A percentile compares a stretch with the other conserved stretches of the same genome.
phyloP scores from a whole-genome alignment of 2,797 vertebrate species.

The Hyperoplus lanceolatus region DNA sequence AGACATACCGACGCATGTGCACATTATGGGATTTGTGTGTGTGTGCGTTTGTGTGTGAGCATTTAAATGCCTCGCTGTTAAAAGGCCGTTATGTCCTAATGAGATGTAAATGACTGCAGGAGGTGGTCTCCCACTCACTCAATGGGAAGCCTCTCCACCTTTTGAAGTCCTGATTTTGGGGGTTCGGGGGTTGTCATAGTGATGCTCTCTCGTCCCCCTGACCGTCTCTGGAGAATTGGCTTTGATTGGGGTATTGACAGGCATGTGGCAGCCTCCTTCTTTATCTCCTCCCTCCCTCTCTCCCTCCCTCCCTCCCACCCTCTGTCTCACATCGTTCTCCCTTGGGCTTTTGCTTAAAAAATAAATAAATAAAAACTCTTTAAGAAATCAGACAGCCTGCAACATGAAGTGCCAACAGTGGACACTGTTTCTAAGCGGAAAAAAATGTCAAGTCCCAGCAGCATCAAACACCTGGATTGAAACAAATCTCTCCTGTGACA shows the following conservation, averaged over 20 bases:
- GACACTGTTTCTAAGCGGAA: slow-evolving; percentile 15
- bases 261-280: slow-evolving; percentile 69
- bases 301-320: background rate
- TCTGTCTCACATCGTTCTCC: slow-evolving; percentile 30
- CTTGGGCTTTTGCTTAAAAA: slow-evolving; percentile 45
- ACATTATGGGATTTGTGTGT: slow-evolving; percentile 19
- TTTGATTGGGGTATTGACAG: slow-evolving; percentile 79
- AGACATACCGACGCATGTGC: slow-evolving; percentile 22
- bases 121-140: slow-evolving; percentile 72
- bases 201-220: slow-evolving; percentile 65
- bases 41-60: slow-evolving; percentile 9
- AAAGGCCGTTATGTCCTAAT: slow-evolving; percentile 70
- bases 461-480: slow-evolving; percentile 39
- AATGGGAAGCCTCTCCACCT: slow-evolving; percentile 67
- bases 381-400: slow-evolving; percentile 42
- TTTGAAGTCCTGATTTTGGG: slow-evolving; percentile 75
- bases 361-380: background rate
- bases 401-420: slow-evolving; percentile 13
- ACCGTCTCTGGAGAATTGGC: slow-evolving; percentile 66
- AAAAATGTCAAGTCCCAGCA: slow-evolving; percentile 24
- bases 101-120: slow-evolving; percentile 81
- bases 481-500: slow-evolving; percentile 32
- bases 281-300: slow-evolving; percentile 18
- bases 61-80: slow-evolving; percentile 35
- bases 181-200: slow-evolving; percentile 74